Base-by-base conservation (phyloP, 1,140 invertebrate genomes). In the Caerostris extrusa region DNA sequence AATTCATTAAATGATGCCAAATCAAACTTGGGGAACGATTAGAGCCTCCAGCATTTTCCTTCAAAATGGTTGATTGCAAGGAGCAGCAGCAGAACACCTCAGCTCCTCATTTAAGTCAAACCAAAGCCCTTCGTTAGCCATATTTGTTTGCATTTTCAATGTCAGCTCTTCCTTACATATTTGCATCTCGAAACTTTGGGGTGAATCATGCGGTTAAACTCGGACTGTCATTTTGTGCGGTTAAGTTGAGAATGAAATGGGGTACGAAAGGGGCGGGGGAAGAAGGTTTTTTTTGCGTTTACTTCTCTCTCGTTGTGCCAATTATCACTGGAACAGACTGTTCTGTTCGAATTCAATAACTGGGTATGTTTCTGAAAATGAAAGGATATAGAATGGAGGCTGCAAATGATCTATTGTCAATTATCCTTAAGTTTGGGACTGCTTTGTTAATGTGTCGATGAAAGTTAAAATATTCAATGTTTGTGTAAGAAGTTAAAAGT, bases 111-210 rank as follows among this genome's bases (percentile, higher is more conserved):
- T 90, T 77, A 81, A 90, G 81, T 90, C 19, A 53, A 90, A 90
- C 71, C 5, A 69, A 69, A 60, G 34, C 34, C 89, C 69, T 90
- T 90, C 89, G 89, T 90, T 90, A 90, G 89, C 89, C 89, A 90
- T 90, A 69, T 90, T 90, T 90, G 71, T 90, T 90, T 90, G 89
- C 89, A 56, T 90, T 90, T 90, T 90, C 89, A 90, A 90, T 90
- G 69, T 90, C 71, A 69, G 89, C 7, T 55, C 89, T 90, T 90
- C 89, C 89, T 90, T 90, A 90, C 89, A 90, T 90, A 90, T 90
- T 90, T 90, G 89, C 89, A 90, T 90, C 89, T 90, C 81, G 89
- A 56, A 90, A 77, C 71, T 77, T 69, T 81, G 55, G 7, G 69
- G 69, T 14, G 69, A 81, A 90, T 90, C 89, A 90, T 90, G 71